Conservation (phyloP, 2,113 vertebrate genomes). For the Entomyzon cyanotis region DNA sequence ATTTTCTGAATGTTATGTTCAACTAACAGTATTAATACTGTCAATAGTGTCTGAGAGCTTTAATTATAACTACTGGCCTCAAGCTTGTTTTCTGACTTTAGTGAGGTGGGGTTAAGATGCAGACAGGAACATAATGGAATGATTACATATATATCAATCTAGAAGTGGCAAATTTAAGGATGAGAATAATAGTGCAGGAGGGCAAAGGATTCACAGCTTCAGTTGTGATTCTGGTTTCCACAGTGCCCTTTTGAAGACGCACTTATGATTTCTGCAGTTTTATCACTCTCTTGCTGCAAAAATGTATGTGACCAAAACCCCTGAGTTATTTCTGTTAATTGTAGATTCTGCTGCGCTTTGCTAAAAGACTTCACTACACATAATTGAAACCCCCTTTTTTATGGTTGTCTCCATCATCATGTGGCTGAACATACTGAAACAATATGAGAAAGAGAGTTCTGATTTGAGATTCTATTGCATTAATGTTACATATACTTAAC, state of each 20-base stretch:
- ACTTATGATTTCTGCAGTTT: neutral
- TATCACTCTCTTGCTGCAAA: neutral
- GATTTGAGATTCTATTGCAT: neutral
- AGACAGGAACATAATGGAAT: neutral
- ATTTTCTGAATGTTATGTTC: neutral
- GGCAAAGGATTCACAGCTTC: neutral
- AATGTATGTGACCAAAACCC: neutral
- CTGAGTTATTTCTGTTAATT: neutral
- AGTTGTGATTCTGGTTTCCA: neutral
- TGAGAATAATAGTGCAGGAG: neutral
- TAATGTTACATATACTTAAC: neutral
- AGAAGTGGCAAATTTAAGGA: neutral
- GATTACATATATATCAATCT: neutral
- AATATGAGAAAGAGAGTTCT: neutral
- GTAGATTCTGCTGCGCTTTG: neutral
- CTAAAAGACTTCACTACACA: neutral
- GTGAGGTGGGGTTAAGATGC: neutral
- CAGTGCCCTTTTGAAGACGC: neutral
- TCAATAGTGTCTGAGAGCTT: neutral
- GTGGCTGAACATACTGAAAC: neutral
- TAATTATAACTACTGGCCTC: neutral
- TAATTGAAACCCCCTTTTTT: neutral
- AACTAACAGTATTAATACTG: neutral
- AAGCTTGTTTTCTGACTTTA: neutral
- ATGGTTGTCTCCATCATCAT: neutral